phyloP scores from a whole-genome alignment of 2,797 vertebrate species.

The Alfaro cultratus region DNA sequence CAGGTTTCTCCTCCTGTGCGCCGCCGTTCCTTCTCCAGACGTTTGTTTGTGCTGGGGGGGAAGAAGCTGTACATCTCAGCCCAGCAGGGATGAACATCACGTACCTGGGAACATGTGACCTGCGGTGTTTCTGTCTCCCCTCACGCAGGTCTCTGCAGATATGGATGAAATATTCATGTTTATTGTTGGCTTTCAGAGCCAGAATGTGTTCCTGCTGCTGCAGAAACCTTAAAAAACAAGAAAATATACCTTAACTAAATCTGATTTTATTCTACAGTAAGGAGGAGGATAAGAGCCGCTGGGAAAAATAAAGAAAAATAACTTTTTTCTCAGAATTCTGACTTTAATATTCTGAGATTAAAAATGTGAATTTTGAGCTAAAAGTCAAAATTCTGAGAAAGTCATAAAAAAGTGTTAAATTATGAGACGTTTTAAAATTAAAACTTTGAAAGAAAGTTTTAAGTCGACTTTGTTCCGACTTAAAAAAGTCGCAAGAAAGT shows the following conservation, averaged over 20 bases:
- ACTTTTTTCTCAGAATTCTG: too few relatives aligned
- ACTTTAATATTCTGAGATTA: too few relatives aligned
- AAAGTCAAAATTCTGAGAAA: too few relatives aligned
- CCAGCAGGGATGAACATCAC: conserved; percentile 38
- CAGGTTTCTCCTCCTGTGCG: conserved; percentile 34
- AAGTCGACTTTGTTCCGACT: too few relatives aligned
- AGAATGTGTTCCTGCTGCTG: neutral
- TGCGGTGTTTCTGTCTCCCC: conserved; percentile 48
- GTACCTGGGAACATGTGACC: conserved; percentile 62
- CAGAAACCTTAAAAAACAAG: neutral
- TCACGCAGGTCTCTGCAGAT: conserved; percentile 19
- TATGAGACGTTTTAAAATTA: too few relatives aligned
- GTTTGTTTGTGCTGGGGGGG: conserved; percentile 36
- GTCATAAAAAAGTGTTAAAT: too few relatives aligned
- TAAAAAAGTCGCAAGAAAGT: too few relatives aligned
- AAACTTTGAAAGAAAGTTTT: too few relatives aligned
- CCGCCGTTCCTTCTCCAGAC: conserved; percentile 32
- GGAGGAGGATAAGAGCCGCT: neutral
- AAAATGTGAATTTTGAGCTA: too few relatives aligned
- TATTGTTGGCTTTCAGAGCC: conserved; percentile 33
- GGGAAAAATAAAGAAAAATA: too few relatives aligned
- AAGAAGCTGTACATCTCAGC: conserved; percentile 35
- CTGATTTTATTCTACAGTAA: neutral
- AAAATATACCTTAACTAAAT: neutral
- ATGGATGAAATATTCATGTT: conserved; percentile 25